These are phyloP conservation scores for Drosophila eugracilis DNA, from an alignment of 1,140 invertebrate genomes.

Conservation along the genomic window DNA sequence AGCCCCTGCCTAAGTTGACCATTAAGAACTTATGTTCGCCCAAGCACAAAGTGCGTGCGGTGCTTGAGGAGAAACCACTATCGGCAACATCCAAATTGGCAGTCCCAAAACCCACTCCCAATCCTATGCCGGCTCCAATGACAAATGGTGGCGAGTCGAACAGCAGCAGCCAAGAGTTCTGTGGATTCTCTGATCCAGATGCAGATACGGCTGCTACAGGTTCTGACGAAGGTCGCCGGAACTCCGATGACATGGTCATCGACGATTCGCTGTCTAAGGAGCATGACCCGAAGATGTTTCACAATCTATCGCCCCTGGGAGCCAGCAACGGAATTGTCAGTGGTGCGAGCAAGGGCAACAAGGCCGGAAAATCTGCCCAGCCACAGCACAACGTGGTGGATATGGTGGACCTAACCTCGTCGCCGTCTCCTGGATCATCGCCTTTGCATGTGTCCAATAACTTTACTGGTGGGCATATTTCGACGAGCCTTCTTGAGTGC, in stretches of 20 bases:
- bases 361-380: conserved; percentile 13
- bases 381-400: conserved; percentile 66
- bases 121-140: conserved; percentile 9
- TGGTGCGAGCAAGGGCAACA: conserved; percentile 11
- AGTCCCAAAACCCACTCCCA: conserved; percentile 4
- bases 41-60: conserved; percentile 72
- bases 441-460: conserved; percentile 59
- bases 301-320: conserved; percentile 54
- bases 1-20: conserved; percentile 74
- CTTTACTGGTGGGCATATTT: conserved; percentile 31
- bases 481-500: conserved; percentile 44
- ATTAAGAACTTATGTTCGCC: conserved; percentile 81
- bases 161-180: conserved; percentile 63
- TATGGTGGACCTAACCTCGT: conserved; percentile 77
- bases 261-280: conserved; percentile 72
- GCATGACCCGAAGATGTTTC: conserved; percentile 80
- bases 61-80: conserved; percentile 69
- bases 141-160: conserved; percentile 71
- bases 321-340: conserved; percentile 38
- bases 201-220: conserved; percentile 4
- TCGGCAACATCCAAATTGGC: conserved; percentile 44
- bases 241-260: conserved; percentile 84
- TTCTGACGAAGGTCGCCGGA: conserved; percentile 58
- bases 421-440: conserved; percentile 74
- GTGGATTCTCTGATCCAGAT: conserved; percentile 62